A percentile compares a stretch with the other conserved stretches of the same genome.
Evolutionary conservation across 2,888 invertebrate genomes (phyloP).

Genomic region (Ischnura elegans): DNA sequence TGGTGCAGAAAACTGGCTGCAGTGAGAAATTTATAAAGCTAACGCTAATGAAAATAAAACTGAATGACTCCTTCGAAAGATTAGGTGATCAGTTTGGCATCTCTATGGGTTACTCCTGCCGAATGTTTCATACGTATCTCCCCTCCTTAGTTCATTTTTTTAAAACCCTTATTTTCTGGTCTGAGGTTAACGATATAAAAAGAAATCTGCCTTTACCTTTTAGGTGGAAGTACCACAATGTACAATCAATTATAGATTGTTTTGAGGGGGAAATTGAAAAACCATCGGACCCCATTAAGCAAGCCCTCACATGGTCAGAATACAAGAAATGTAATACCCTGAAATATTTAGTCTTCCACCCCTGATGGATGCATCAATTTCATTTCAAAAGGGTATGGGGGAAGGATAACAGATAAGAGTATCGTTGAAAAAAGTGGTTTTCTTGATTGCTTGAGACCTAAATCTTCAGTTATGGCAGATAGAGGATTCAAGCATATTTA

Average conservation of each 20-base stretch:
- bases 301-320: constrained; percentile 70
- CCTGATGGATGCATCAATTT: constrained; percentile 47
- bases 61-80: background rate
- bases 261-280: constrained; percentile 70
- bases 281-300: constrained; percentile 69
- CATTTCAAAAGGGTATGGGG: constrained; percentile 15
- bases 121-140: constrained; percentile 70
- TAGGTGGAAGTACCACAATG: constrained; percentile 70
- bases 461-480: constrained; percentile 60
- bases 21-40: no score
- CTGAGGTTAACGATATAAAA: constrained; percentile 69
- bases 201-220: constrained; percentile 72
- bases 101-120: constrained; percentile 68
- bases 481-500: constrained; percentile 65
- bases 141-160: constrained; percentile 68
- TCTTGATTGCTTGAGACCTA: no score
- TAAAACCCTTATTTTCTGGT: constrained; percentile 70
- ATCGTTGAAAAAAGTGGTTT: constrained; percentile 46
- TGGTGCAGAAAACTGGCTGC: no score
- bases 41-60: background rate
- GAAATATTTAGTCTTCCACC: constrained; percentile 69
- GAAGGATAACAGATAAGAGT: background rate
- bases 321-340: constrained; percentile 69
- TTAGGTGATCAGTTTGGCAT: constrained; percentile 72
- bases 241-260: constrained; percentile 69